phyloP scores from a whole-genome alignment of 2,888 invertebrate genomes.

The Cosmia pyralina region DNA sequence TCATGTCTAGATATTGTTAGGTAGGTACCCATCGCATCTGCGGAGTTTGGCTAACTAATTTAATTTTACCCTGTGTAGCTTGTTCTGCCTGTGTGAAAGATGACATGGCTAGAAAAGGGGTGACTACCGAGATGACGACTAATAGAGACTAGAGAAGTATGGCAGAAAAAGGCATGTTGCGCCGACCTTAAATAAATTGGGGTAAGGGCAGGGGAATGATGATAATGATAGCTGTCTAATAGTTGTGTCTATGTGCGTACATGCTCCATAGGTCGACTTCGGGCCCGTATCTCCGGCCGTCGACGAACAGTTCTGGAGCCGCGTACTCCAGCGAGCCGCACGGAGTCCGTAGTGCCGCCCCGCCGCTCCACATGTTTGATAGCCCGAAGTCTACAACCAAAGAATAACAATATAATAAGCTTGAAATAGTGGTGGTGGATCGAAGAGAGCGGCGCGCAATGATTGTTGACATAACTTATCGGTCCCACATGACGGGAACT shows the following conservation, averaged over 20 bases:
- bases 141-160: neutral
- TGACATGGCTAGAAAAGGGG: neutral
- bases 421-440: too few relatives aligned
- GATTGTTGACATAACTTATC: too few relatives aligned
- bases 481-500: too few relatives aligned
- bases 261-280: conserved; percentile 95
- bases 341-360: conserved; percentile 92
- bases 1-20: too few relatives aligned
- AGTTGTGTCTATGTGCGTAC: conserved; percentile 81
- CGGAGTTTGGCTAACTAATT: neutral
- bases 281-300: conserved; percentile 92
- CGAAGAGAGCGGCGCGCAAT: too few relatives aligned
- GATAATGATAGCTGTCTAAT: neutral
- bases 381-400: conserved; percentile 92
- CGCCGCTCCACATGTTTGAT: conserved; percentile 92
- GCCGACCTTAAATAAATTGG: neutral
- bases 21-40: too few relatives aligned
- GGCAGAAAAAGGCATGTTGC: neutral
- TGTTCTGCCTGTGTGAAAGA: neutral
- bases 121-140: neutral
- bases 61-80: neutral
- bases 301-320: conserved; percentile 93
- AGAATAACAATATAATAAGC: neutral
- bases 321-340: conserved; percentile 95
- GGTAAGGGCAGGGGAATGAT: neutral